Percentiles rank a stretch among this genome's conserved stretches.
Conservation (phyloP, 2,797 vertebrate species). For the Lagocephalus sceleratus region DNA sequence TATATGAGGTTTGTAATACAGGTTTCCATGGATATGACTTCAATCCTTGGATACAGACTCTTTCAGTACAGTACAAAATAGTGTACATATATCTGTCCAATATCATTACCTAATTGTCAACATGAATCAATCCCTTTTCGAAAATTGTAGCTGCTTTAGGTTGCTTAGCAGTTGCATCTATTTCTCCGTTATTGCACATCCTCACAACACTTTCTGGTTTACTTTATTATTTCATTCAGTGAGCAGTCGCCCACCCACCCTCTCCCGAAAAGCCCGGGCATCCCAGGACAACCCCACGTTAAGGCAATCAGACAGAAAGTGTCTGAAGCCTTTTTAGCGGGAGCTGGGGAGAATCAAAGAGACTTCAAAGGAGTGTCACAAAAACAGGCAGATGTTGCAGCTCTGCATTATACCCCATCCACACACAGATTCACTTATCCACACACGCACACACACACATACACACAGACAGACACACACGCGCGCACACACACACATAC, state of each 20-base stretch:
- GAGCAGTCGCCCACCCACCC: slow-evolving; percentile 19
- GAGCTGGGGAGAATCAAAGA: slow-evolving; percentile 64
- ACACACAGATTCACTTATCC: not conserved
- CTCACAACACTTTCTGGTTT: slow-evolving; percentile 46
- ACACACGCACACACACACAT: slow-evolving; percentile 10
- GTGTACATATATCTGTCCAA: no score
- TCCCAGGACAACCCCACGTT: slow-evolving; percentile 65
- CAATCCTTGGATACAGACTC: no score
- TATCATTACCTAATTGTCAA: no score
- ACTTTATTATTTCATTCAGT: slow-evolving; percentile 35
- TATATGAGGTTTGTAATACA: not conserved
- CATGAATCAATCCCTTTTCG: no score
- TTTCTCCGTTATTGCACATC: slow-evolving; percentile 57
- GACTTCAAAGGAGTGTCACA: slow-evolving; percentile 74
- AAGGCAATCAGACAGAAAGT: slow-evolving; percentile 66
- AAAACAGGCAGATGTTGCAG: slow-evolving; percentile 68
- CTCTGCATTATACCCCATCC: slow-evolving; percentile 28
- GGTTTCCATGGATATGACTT: no score
- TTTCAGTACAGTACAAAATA: no score
- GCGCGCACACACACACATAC: slow-evolving; percentile 7
- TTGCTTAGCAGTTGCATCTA: slow-evolving; percentile 10
- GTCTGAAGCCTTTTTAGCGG: slow-evolving; percentile 67
- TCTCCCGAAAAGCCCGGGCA: slow-evolving; percentile 51
- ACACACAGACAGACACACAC: slow-evolving; percentile 2
- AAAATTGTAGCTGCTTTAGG: not conserved